Conservation (phyloP, 2,113 vertebrate genomes). For the Chaetorhynchus papuensis region DNA sequence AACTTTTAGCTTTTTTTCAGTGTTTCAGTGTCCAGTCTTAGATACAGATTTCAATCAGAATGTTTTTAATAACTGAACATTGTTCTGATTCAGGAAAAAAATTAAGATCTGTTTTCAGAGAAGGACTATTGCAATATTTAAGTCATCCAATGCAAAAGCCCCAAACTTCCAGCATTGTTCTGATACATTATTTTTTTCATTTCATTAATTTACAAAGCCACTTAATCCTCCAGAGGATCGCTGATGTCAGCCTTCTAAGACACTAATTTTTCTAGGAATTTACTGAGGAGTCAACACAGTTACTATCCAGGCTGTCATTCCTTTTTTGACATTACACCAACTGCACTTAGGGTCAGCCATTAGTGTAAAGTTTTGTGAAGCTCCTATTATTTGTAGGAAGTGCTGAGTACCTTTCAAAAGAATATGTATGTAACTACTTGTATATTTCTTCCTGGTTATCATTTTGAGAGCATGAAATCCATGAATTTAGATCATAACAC, state of each 20-base stretch:
- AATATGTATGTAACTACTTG: neutral
- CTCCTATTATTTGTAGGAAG: neutral
- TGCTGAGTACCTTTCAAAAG: neutral
- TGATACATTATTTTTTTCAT: neutral
- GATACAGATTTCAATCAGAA: neutral
- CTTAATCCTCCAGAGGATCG: neutral
- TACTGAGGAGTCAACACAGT: neutral
- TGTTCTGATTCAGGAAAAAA: neutral
- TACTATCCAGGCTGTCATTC: neutral
- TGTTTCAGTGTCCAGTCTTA: neutral
- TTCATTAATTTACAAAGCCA: neutral
- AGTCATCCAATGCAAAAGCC: neutral
- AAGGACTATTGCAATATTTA: neutral
- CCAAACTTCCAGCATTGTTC: neutral
- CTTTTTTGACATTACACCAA: neutral
- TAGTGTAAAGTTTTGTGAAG: neutral
- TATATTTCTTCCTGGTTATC: neutral
- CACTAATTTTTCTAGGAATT: neutral
- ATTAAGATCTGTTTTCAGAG: neutral
- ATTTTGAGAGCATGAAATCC: neutral
- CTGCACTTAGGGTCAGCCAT: accelerated
- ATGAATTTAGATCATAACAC: neutral
- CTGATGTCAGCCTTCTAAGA: neutral
- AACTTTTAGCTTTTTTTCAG: neutral
- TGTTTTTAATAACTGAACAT: neutral